phyloP scores from a whole-genome alignment of 2,797 vertebrate genomes.

The Takifugu ocellatus region DNA sequence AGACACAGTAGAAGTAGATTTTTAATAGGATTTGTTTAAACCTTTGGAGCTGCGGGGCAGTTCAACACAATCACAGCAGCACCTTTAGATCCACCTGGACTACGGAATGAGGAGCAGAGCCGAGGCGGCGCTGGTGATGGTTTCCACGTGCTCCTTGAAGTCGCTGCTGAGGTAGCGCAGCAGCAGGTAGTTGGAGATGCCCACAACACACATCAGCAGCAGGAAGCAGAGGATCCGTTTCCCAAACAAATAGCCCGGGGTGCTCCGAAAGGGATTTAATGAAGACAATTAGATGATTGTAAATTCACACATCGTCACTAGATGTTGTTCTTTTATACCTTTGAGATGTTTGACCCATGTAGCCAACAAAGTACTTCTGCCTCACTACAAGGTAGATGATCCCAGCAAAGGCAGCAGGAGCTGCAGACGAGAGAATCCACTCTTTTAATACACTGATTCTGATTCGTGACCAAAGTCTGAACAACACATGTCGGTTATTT shows the following conservation, averaged over 20 bases:
- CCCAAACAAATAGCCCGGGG: slow-evolving; percentile 91
- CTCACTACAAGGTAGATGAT: slow-evolving; percentile 89
- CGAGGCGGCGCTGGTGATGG: slow-evolving; percentile 80
- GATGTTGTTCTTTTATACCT: slow-evolving; percentile 73
- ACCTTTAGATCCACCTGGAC: neutral
- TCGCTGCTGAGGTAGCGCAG: slow-evolving; percentile 74
- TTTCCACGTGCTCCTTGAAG: slow-evolving; percentile 85
- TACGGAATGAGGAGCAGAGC: slow-evolving; percentile 88
- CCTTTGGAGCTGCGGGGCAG: neutral
- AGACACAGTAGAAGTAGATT: too few relatives aligned
- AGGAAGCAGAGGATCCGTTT: slow-evolving; percentile 90
- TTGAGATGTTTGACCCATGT: slow-evolving; percentile 89
- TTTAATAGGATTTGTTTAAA: neutral
- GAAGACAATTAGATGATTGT: neutral
- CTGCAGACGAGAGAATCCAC: slow-evolving; percentile 56
- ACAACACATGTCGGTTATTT: too few relatives aligned
- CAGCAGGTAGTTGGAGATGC: slow-evolving; percentile 86
- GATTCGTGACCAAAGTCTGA: too few relatives aligned
- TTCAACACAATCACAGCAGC: neutral
- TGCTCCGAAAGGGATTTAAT: slow-evolving; percentile 67
- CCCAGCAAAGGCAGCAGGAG: slow-evolving; percentile 89
- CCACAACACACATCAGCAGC: slow-evolving; percentile 87
- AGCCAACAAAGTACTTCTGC: slow-evolving; percentile 95
- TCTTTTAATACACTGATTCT: neutral
- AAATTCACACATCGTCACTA: neutral